Base-by-base conservation (phyloP, 2,888 invertebrate species). In the Pherbina coryleti region DNA sequence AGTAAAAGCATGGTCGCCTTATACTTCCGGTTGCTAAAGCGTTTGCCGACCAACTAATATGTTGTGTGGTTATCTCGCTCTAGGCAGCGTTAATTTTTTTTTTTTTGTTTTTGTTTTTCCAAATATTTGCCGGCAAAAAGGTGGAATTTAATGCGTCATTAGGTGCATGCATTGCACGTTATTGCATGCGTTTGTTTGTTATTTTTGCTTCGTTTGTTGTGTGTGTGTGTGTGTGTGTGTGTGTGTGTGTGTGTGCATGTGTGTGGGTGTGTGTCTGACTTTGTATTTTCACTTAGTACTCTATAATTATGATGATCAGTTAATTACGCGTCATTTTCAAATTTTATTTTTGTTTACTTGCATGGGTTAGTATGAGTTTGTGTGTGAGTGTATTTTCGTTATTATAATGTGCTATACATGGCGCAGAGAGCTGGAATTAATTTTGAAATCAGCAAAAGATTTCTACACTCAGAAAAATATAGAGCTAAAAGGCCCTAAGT, bases 261-360 rank as follows among this genome's bases (percentile, higher is more conserved):
- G 11, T 66, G 66, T 37, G 9, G 5, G 5, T 69, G 69, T 19
- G 22, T 4, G 4, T 60, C 11, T 14, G 44, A 44, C 25, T 60
- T 60, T 60, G 25, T 17, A 25, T 28, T 60, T 60, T 60, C 51
- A 49, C 64, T 31, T 51, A 53, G 17, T 64, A 70, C 64, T 73
- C 81, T 82, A 82, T 85, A 84, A 84, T 84, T 83, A 85, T 82
- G 82, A 84, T 84, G 85, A 85, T 85, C 84, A 85, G 83, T 83
- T 84, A 85, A 85, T 85, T 85, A 85, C 83, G 81, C 81, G 81
- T 83, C 83, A 85, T 85, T 84, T 80, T 22, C 8, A 57, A 57
- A 25, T 44, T 44, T 44, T 44, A 22, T 28, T 60, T 9, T 28
- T 60, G 57, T 7, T 22, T 60, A 60, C 8, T 25, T 60, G 22